Evolutionary conservation across 2,888 invertebrate genomes (phyloP), one percentile per base, ranked within the genome.

Genomic region (Gryllus longicercus): DNA sequence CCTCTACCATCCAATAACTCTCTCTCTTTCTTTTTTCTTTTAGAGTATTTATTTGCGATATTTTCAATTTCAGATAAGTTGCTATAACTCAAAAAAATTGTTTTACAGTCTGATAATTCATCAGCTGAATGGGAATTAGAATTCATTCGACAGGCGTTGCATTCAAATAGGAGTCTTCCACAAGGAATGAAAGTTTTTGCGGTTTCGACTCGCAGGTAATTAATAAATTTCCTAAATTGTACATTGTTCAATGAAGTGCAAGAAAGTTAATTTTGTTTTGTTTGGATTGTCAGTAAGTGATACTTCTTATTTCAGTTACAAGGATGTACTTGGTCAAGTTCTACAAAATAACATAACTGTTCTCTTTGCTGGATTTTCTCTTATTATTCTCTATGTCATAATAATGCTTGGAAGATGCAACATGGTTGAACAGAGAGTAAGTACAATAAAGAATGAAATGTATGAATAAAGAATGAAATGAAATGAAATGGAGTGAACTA

Each of bases 401-500:
- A 83, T 85, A 14, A 87, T 87, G 86, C 85, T 87, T 38, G 86
- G 87, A 8, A 84, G 85, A 80, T 87, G 85, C 82, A 87, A 87
- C 82, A 79, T 84, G 11, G 83, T 87, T 3, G 85, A 87, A 74
- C 86, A 87, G 80, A 84, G 87, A 80, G 86, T 87, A 81, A 80
- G 82, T 81, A 11, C 8, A 1, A 74, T 18, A 16, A 25, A 38
- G 25, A 38, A 38, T 38, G 2, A 38, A 38, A 38, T 38, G 25
- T 38, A 3, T 38, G 4, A 0, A 0, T 2, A 38, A 38, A 4
- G 25, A 38, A 38, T 38, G 49, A 11, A 21, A 76, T 23, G 8
- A 0, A 18, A 23, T 21, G 21, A 21, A 21, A 21, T 21, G n/a
- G n/a, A n/a, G n/a, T n/a, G 21, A 21, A 21, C 21, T 21, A 21